Conservation (phyloP, 2,797 vertebrate genomes). For the Psittacula derbiana region DNA sequence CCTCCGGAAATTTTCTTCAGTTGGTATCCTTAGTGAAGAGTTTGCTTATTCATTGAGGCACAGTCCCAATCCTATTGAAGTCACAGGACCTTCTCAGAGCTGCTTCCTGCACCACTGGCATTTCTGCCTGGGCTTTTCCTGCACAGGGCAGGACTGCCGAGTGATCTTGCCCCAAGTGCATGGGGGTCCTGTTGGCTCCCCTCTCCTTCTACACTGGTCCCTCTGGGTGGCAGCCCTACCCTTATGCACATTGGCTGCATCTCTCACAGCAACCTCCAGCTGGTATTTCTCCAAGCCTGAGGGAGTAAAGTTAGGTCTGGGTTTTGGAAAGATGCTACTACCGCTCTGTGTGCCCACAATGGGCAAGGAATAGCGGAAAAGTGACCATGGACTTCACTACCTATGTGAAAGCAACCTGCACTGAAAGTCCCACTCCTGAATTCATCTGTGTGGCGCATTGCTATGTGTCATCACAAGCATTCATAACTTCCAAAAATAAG, state of each 20-base stretch:
- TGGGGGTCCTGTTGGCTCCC: rapidly evolving
- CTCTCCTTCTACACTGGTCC: rapidly evolving
- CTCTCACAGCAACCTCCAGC: not conserved
- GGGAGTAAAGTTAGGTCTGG: not conserved
- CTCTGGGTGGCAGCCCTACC: not conserved
- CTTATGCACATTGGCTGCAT: not conserved
- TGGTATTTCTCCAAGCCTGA: not conserved
- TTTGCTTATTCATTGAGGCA: not conserved
- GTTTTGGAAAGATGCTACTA: rapidly evolving
- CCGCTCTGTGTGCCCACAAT: not conserved
- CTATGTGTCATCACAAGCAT: not conserved
- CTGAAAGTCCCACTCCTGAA: not conserved
- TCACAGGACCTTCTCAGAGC: not conserved
- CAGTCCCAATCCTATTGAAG: not conserved
- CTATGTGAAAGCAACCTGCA: not conserved
- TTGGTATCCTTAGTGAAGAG: not conserved
- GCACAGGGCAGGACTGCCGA: rapidly evolving
- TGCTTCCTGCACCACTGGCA: rapidly evolving
- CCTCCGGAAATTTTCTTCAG: not conserved
- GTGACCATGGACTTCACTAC: not conserved
- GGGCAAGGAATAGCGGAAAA: not conserved
- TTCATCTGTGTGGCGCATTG: not conserved
- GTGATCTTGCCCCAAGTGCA: rapidly evolving
- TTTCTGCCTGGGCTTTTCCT: not conserved
- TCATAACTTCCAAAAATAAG: not conserved